Conservation (phyloP, 2,888 invertebrate species). For the Subacronicta megacephala region DNA sequence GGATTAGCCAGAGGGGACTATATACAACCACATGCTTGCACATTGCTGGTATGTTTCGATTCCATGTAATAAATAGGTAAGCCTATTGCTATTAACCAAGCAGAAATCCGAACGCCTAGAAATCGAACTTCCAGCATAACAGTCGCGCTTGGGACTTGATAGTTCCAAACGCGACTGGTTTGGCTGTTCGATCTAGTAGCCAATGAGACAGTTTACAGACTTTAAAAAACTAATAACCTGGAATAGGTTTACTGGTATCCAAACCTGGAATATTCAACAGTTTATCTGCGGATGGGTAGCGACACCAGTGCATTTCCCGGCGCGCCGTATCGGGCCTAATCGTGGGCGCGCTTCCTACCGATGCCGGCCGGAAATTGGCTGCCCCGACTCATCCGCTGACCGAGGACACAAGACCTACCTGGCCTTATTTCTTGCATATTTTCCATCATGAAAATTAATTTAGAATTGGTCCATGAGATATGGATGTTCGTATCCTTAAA, state of each 20-base stretch:
- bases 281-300: conserved; percentile 43
- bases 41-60: too few species aligned
- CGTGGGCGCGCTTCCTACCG: conserved; percentile 65
- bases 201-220: too few species aligned
- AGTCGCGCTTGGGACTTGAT: too few species aligned
- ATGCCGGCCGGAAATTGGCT: conserved; percentile 72
- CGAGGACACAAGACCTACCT: conserved; percentile 53
- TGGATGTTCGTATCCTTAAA: conserved; percentile 34
- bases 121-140: too few species aligned
- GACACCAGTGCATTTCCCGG: conserved; percentile 56
- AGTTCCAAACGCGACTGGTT: too few species aligned
- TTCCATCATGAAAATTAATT: conserved; percentile 34
- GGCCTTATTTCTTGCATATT: conserved; percentile 58
- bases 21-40: too few species aligned
- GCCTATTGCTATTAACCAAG: too few species aligned
- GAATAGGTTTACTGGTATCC: conserved; percentile 21
- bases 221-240: conserved; percentile 2
- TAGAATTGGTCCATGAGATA: conserved; percentile 17
- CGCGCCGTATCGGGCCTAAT: conserved; percentile 48
- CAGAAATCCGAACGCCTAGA: too few species aligned
- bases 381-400: conserved; percentile 63
- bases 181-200: too few species aligned
- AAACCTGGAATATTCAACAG: conserved; percentile 37
- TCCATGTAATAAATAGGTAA: too few species aligned
- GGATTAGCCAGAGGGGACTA: too few species aligned